A percentile compares a stretch with the other conserved stretches of the same genome.
Evolutionary conservation across 1,140 invertebrate genomes (phyloP).

Genomic region (Pogonus chalceus): DNA sequence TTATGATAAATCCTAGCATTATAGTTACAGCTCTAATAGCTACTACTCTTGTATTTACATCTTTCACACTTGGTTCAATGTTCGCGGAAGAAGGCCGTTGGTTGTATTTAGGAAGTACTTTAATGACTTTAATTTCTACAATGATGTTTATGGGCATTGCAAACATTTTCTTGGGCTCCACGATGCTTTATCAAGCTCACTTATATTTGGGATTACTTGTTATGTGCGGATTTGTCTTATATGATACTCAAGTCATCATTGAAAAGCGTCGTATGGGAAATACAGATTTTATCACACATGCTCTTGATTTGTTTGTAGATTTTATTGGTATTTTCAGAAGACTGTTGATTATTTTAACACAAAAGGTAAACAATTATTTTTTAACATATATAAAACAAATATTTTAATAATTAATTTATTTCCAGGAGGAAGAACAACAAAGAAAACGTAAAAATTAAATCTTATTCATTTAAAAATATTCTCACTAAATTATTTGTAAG

Average conservation of each 20-base stretch:
- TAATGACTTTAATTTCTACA: constrained; percentile 71
- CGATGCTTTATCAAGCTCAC: constrained; percentile 72
- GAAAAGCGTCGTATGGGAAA: constrained; percentile 83
- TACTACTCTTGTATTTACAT: constrained; percentile 80
- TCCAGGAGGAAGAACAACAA: background rate
- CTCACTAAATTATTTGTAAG: constrained; percentile 2
- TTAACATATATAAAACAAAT: too few relatives aligned
- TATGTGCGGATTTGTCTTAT: constrained; percentile 91
- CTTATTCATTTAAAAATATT: too few relatives aligned
- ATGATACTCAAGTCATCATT: constrained; percentile 92
- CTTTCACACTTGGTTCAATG: constrained; percentile 80
- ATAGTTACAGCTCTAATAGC: constrained; percentile 79
- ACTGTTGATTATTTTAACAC: constrained; percentile 76
- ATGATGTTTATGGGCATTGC: constrained; percentile 67
- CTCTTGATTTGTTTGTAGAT: constrained; percentile 85
- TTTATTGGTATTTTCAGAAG: constrained; percentile 85
- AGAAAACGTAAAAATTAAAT: constrained; percentile 2
- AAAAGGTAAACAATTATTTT: constrained; percentile 75
- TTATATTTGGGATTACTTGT: constrained; percentile 79
- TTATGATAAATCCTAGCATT: constrained; percentile 71
- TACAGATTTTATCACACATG: constrained; percentile 86
- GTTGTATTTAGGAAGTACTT: constrained; percentile 70
- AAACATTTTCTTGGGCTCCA: constrained; percentile 80
- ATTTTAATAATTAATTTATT: background rate
- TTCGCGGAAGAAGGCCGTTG: constrained; percentile 75